Evolutionary conservation across 2,888 invertebrate genomes (phyloP), one percentile per base, ranked within the genome.

Genomic region (Drosophila koepferae): DNA sequence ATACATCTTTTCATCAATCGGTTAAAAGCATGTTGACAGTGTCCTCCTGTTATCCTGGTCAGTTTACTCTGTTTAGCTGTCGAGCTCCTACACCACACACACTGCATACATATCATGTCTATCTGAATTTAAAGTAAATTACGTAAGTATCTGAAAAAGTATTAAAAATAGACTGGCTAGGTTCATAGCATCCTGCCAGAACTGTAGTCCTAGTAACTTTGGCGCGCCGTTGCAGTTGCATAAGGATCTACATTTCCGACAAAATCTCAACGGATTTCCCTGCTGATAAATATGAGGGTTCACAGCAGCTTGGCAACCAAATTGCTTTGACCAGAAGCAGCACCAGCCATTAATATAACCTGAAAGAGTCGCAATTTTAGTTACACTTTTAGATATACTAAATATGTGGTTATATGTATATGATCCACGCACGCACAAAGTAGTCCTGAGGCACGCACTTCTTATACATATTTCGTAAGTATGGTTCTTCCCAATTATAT

Each of bases 231-330:
- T 46, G 46, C 78, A 74, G 0, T 0, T 3, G 12, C 77, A 83
- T 34, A 14, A 36, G 0, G 3, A 2, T 2, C 18, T 40, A 40
- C 84, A 1, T 31, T 23, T 23, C 14, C 2, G 28, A 28, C 28
- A 28, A 28, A 28, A 28, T 28, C 6, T 28, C 28, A 6, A 5
- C 28, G 28, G 5, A 28, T 28, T 28, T 28, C 28, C 28, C 6
- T 28, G 28, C 7, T 14, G 14, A 46, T 23, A 28, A 46, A 46
- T 12, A 14, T 46, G 12, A 5, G 66, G 56, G 46, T 73, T 48
- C 3, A 81, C 0, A 3, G 69, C 70, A 6, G 58, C 12, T 14
- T 72, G 66, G 34, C 82, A 83, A 7, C 84, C 82, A 1, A 44
- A 0, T 0, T 9, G 0, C 0, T 18, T 14, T 0, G 84, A 84